These are phyloP conservation scores for Trachelus troglodyta DNA, from an alignment of 2,888 invertebrate species.

Conservation along the genomic window DNA sequence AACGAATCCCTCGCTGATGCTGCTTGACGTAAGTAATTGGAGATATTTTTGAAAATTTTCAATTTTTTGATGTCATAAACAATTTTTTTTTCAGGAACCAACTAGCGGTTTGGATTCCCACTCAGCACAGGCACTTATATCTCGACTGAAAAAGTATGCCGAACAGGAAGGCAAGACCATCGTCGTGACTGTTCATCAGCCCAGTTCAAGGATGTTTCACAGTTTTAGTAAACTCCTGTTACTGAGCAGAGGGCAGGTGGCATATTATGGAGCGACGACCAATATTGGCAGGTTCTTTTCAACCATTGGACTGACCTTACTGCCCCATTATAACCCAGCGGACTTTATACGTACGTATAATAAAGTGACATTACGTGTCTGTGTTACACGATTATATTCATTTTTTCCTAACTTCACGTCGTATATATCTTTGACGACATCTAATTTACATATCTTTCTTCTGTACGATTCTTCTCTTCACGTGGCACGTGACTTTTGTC, in stretches of 20 bases:
- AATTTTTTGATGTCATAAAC: conserved; percentile 4
- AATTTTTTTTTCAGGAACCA: conserved; percentile 74
- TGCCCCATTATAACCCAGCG: conserved; percentile 86
- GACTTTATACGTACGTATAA: conserved; percentile 79
- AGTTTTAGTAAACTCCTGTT: conserved; percentile 82
- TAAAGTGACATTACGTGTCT: background rate
- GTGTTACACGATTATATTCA: background rate
- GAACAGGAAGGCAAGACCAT: conserved; percentile 82
- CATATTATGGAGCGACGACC: conserved; percentile 80
- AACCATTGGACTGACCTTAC: conserved; percentile 76
- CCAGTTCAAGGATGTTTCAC: conserved; percentile 86
- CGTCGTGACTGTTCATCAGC: conserved; percentile 84
- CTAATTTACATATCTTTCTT: background rate
- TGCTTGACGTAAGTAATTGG: conserved; percentile 77
- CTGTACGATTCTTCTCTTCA: background rate
- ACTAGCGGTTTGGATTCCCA: conserved; percentile 86
- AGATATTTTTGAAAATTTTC: background rate
- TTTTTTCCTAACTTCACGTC: background rate
- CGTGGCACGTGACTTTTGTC: background rate
- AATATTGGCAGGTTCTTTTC: conserved; percentile 80
- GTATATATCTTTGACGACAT: background rate
- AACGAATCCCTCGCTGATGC: conserved; percentile 82
- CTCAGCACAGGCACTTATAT: conserved; percentile 80
- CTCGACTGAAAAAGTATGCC: conserved; percentile 79
- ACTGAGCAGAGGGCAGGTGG: conserved; percentile 78